A percentile compares a stretch with the other conserved stretches of the same genome.
Conservation (phyloP, 2,113 vertebrate species). For the Macrotis lagotis region DNA sequence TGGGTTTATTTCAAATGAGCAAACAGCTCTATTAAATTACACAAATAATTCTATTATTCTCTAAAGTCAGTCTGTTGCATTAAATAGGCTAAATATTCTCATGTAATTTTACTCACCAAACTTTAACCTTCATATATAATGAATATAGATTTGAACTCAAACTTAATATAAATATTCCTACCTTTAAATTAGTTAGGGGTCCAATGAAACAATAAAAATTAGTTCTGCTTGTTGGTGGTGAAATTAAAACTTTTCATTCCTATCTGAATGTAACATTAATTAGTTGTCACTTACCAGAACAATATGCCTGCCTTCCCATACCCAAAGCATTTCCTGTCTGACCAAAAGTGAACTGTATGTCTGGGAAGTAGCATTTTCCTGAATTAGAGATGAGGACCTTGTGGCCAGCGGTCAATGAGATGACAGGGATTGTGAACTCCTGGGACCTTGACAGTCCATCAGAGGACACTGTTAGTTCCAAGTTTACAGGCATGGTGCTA, state of each 20-base stretch:
- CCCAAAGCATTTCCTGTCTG: not conserved
- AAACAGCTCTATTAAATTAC: too few relatives aligned
- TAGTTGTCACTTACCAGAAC: not conserved
- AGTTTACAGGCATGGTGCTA: not conserved
- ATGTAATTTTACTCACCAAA: accelerated
- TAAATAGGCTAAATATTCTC: not conserved
- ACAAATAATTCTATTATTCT: not conserved
- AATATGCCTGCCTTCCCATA: not conserved
- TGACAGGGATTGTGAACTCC: not conserved
- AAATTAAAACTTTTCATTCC: not conserved
- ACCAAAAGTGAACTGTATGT: not conserved
- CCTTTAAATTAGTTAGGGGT: not conserved
- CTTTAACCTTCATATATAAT: not conserved
- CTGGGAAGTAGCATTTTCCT: not conserved
- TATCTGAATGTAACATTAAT: not conserved
- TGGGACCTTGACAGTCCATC: not conserved
- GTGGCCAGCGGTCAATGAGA: not conserved
- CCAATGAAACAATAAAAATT: not conserved
- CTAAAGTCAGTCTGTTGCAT: not conserved
- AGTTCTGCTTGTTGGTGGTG: not conserved
- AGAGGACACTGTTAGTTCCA: not conserved
- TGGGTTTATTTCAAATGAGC: not conserved
- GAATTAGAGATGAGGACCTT: not conserved
- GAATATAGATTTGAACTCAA: not conserved
- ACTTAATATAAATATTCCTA: not conserved